These are phyloP conservation scores for Ascaphus truei DNA, from an alignment of 2,113 vertebrate genomes.

Conservation along the genomic window DNA sequence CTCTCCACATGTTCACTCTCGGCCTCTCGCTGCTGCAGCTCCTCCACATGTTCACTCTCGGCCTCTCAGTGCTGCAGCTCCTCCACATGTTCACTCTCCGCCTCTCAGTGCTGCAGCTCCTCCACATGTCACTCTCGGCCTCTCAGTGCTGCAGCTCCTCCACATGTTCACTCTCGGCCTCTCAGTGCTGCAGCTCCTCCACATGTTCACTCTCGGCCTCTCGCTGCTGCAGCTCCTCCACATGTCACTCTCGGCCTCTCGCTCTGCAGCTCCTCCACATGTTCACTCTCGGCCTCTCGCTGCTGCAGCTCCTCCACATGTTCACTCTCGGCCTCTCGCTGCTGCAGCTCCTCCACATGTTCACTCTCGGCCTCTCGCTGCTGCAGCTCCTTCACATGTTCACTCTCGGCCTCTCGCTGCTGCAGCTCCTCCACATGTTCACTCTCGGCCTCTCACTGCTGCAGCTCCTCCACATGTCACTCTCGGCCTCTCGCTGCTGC, in stretches of 20 bases:
- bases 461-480: constrained; percentile 50
- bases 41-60: constrained; percentile 58
- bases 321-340: constrained; percentile 55
- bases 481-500: constrained; percentile 50
- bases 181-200: constrained; percentile 51
- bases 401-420: constrained; percentile 51
- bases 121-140: constrained; percentile 48
- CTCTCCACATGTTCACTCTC: constrained; percentile 57
- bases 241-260: constrained; percentile 46
- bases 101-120: too few species aligned
- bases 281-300: constrained; percentile 54
- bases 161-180: constrained; percentile 56
- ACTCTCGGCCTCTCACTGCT: too few species aligned
- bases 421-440: constrained; percentile 56
- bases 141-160: constrained; percentile 50
- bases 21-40: constrained; percentile 50
- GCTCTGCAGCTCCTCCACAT: constrained; percentile 53
- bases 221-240: too few species aligned
- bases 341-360: constrained; percentile 54
- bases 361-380: constrained; percentile 53
- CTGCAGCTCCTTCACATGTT: constrained; percentile 56
- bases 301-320: constrained; percentile 53
- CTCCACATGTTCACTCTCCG: constrained; percentile 56
- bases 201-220: constrained; percentile 58
- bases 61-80: constrained; percentile 50